Percentiles rank a stretch among this genome's conserved stretches.
These are phyloP conservation scores for Deilephila porcellus DNA, from an alignment of 2,888 invertebrate genomes.

Conservation along the genomic window DNA sequence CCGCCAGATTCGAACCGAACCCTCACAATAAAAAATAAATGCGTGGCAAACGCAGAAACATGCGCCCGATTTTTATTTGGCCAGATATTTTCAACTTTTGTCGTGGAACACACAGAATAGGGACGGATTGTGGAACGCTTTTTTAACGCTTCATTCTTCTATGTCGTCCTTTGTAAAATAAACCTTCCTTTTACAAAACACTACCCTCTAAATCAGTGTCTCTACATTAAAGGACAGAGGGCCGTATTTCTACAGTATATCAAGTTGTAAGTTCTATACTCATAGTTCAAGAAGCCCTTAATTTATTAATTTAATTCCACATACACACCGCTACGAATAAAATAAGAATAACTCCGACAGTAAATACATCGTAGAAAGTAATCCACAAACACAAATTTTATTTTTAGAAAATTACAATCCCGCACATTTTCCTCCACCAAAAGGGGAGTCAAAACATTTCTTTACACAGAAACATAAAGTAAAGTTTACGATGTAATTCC, in stretches of 20 bases:
- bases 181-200: too few species aligned
- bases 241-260: too few species aligned
- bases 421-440: neutral
- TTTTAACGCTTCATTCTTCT: neutral
- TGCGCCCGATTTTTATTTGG: conserved; percentile 56
- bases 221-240: too few species aligned
- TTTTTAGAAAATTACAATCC: neutral
- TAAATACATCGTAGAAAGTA: neutral
- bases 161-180: neutral
- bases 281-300: too few species aligned
- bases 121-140: conserved; percentile 26
- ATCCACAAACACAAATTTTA: neutral
- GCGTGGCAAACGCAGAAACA: conserved; percentile 66
- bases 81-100: conserved; percentile 48
- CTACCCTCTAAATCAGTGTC: too few species aligned
- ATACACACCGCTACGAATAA: too few species aligned
- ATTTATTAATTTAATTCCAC: too few species aligned
- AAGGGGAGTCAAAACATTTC: conserved; percentile 10
- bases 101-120: conserved; percentile 30
- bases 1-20: conserved; percentile 70
- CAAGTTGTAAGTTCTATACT: too few species aligned
- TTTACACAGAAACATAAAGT: conserved; percentile 43
- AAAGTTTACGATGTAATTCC: conserved; percentile 58
- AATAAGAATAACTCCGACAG: too few species aligned
- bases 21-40: conserved; percentile 80